Evolutionary conservation across 1,140 invertebrate species (phyloP), one percentile per base, ranked within the genome.

Genomic region (Xylocopa sonorina): DNA sequence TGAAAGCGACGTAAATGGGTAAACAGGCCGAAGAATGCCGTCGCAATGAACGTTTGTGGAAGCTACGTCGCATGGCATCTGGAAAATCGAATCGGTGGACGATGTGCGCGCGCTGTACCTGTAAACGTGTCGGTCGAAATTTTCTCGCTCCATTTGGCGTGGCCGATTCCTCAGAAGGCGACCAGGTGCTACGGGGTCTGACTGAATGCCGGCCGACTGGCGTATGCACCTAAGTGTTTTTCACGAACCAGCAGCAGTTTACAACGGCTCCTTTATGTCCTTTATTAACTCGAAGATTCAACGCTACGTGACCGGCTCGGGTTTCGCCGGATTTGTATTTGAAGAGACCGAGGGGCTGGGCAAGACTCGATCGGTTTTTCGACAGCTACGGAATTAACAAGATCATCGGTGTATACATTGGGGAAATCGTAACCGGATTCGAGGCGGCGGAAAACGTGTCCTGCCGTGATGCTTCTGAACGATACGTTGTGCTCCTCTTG

Each of bases 261-360:
- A 63, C 60, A 71, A 77, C 76, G 27, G 57, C 38, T 63, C n/a
- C 78, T 85, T 84, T 84, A 78, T 85, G 50, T 53, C 73, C 57
- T 80, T 77, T 85, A 85, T 85, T 84, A 85, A 81, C 82, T 75
- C 29, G 29, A 53, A 48, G 71, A 74, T 58, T 80, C 50, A 21
- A 64, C 63, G 74, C 48, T 81, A 60, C 71, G 68, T 74, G 82
- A 72, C 82, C 24, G 63, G 55, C 16, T 69, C 62, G 34, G 29
- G 68, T 83, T 81, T 78, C 66, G 21, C 2, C 74, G 78, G 82
- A 83, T 83, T 68, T 71, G 57, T 43, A 50, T 46, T 69, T 67
- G 24, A 24, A 24, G 29, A 29, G 34, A 6, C 1, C 18, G 29
- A 34, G 51, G n/a, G 50, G 18, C 21, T n/a, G n/a, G 29, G 21